phyloP scores from a whole-genome alignment of 1,140 invertebrate genomes.

The Trichonephila inaurata region DNA sequence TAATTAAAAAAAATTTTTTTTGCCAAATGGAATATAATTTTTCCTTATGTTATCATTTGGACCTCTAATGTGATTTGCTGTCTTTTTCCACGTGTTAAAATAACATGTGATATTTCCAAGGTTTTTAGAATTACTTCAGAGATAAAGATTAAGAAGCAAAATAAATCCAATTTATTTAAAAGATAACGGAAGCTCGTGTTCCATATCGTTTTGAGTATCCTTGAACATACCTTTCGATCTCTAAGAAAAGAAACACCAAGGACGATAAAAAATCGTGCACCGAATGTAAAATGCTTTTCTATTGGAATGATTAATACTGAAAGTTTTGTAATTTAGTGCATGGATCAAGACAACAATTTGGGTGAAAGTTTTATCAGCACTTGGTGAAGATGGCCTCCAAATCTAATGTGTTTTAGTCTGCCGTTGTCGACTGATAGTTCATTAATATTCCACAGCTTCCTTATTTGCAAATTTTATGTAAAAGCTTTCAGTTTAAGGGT shows the following conservation, averaged over 20 bases:
- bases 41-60: neutral
- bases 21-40: neutral
- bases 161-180: constrained; percentile 1
- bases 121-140: neutral
- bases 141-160: neutral
- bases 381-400: neutral
- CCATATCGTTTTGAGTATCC: neutral
- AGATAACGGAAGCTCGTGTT: neutral
- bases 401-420: neutral
- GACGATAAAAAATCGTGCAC: neutral
- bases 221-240: constrained; percentile 35
- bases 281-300: neutral
- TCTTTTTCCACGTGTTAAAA: neutral
- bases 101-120: constrained; percentile 26
- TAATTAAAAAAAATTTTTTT: neutral
- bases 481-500: neutral
- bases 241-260: constrained; percentile 10
- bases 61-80: neutral
- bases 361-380: constrained; percentile 23
- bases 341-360: neutral
- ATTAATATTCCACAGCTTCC: neutral
- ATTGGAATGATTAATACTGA: neutral
- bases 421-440: neutral
- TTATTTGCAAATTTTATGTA: neutral
- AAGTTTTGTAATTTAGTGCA: neutral